Evolutionary conservation across 2,797 vertebrate genomes (phyloP).

Genomic region (Myotis findleyi): DNA sequence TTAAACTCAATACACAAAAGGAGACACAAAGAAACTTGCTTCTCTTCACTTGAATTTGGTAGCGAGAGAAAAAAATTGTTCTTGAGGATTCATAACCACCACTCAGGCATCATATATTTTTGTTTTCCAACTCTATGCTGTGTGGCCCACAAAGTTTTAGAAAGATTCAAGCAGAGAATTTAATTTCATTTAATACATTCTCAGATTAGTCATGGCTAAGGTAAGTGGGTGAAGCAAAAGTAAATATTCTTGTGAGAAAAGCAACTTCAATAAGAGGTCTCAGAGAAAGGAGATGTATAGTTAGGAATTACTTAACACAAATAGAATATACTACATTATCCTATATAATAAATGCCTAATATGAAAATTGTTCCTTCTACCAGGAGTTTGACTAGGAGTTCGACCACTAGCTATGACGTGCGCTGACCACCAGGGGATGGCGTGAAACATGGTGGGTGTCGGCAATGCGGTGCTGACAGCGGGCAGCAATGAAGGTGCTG

Average conservation of each 20-base stretch:
- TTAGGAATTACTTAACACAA: not conserved
- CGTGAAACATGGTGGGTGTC: too few relatives aligned
- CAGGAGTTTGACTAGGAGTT: too few relatives aligned
- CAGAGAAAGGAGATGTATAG: not conserved
- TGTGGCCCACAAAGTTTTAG: slow-evolving; percentile 33
- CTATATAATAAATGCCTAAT: too few relatives aligned
- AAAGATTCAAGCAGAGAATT: slow-evolving; percentile 12
- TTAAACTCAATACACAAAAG: not conserved
- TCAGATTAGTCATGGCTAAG: slow-evolving; percentile 29
- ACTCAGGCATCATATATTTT: not conserved
- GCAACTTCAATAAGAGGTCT: not conserved
- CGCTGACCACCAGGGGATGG: too few relatives aligned
- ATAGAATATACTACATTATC: not conserved
- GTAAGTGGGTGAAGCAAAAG: not conserved
- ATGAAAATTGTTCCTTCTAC: too few relatives aligned
- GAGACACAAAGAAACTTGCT: not conserved
- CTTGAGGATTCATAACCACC: not conserved
- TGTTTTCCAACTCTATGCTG: not conserved
- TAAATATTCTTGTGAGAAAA: not conserved
- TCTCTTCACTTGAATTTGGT: not conserved
- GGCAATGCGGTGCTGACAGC: too few relatives aligned
- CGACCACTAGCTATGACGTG: too few relatives aligned
- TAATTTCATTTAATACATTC: slow-evolving; percentile 27
- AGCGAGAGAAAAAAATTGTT: not conserved
- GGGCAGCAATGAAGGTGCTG: too few relatives aligned